Base-by-base conservation (phyloP, 2,113 vertebrate species). In the Rhipidura dahli region DNA sequence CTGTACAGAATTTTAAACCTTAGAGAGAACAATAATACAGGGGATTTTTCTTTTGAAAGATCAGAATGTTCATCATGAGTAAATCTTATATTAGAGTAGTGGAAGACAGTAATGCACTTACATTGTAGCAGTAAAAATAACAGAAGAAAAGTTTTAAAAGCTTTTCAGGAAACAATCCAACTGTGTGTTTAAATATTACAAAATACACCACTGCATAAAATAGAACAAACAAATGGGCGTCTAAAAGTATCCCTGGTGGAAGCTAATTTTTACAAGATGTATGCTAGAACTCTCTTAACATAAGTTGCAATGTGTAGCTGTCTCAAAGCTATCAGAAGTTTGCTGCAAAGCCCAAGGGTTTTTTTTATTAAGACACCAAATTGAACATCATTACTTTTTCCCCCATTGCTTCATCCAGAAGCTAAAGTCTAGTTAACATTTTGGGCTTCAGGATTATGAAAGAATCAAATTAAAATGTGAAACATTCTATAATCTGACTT, bases 321-420 rank as follows among this genome's bases (percentile, higher is more conserved):
- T 45, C 50, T 83, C 54, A 89, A 61, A 89, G 31, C 4, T 18
- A 81, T 23, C 14, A 83, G 33, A 77, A 81, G 15, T 71, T 33
- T 64, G 9, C 30, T 44, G 40, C 22, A 35, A 89, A 51, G 8
- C 1, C 1, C 2, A 30, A 21, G 5, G 4, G 0, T 0, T 15
- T 33, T 33, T 83, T 72, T 72, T 11, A 54, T 59, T 54, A 64
- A 77, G 68, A 40, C 16, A 37, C 2, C 2, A 77, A 57, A 83
- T 40, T 49, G 24, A 73, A 47, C 9, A 23, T 15, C 6, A 30
- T 4, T 72, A 12, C 0, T 68, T 77, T 86, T 72, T 60, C 5
- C 15, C 8, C 21, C 14, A 24, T 13, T 35, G 42, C 4, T 72
- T 83, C 44, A 40, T 66, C 13, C 5, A 66, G 14, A 68, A 76